phyloP scores from a whole-genome alignment of 2,113 vertebrate species.

The Dicentrarchus labrax region DNA sequence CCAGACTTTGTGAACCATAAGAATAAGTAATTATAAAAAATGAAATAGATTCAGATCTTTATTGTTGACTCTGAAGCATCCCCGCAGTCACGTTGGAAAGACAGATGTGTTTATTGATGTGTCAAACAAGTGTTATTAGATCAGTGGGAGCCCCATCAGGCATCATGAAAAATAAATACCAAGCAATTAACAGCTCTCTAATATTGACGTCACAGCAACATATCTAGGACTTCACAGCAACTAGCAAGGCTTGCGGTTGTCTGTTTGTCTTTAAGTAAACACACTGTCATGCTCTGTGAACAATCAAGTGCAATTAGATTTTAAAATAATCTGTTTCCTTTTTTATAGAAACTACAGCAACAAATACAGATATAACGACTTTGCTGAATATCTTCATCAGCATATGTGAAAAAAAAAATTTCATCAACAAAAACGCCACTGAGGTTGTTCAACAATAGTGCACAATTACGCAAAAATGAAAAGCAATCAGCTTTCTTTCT shows the following conservation, averaged over 20 bases:
- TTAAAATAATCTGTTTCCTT: neutral
- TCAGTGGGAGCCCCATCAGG: slow-evolving; percentile 28
- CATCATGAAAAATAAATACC: slow-evolving; percentile 52
- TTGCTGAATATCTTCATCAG: slow-evolving; percentile 46
- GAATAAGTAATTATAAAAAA: slow-evolving; percentile 53
- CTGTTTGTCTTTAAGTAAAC: slow-evolving; percentile 19
- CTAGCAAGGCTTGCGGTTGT: neutral
- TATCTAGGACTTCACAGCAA: neutral
- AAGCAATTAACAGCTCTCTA: slow-evolving; percentile 34
- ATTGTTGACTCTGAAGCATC: slow-evolving; percentile 51
- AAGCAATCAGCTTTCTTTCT: slow-evolving; percentile 56
- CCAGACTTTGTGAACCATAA: slow-evolving; percentile 54
- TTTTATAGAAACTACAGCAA: neutral
- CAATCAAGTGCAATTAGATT: slow-evolving; percentile 31
- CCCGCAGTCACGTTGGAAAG: slow-evolving; percentile 45
- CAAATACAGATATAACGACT: neutral
- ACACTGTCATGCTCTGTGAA: neutral
- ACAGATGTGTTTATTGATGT: slow-evolving; percentile 40
- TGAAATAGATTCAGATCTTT: slow-evolving; percentile 52
- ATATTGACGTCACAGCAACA: neutral
- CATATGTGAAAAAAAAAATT: slow-evolving; percentile 9
- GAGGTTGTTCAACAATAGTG: slow-evolving; percentile 24
- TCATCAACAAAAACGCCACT: slow-evolving; percentile 25
- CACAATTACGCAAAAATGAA: slow-evolving; percentile 49
- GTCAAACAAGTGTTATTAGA: slow-evolving; percentile 55